phyloP scores from a whole-genome alignment of 2,888 invertebrate genomes.

The Lissocephala sabroskyi region DNA sequence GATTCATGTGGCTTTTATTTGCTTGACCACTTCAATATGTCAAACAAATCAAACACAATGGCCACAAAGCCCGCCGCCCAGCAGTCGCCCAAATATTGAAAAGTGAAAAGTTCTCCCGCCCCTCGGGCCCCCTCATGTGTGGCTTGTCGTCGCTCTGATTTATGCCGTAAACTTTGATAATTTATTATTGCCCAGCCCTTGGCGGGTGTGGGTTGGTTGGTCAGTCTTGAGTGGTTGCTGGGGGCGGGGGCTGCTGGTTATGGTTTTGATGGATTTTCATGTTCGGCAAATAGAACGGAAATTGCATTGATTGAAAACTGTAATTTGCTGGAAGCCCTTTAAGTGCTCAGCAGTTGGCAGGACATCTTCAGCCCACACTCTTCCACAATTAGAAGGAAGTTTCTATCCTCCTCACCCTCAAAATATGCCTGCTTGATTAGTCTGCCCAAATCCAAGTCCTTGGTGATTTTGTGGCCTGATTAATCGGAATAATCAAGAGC shows the following conservation, averaged over 20 bases:
- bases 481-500: constrained; percentile 61
- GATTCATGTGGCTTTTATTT: constrained; percentile 35
- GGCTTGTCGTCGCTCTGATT: constrained; percentile 46
- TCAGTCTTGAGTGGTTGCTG: no score
- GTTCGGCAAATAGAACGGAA: constrained; percentile 25
- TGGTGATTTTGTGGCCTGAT: constrained; percentile 40
- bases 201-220: background rate
- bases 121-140: constrained; percentile 22
- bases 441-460: constrained; percentile 22
- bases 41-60: constrained; percentile 58
- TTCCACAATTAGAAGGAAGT: no score
- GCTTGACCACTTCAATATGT: constrained; percentile 70
- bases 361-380: no score
- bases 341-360: no score
- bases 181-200: constrained; percentile 59
- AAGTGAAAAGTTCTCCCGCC: constrained; percentile 57
- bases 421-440: constrained; percentile 21
- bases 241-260: no score
- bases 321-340: constrained; percentile 44
- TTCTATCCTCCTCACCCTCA: background rate
- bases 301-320: constrained; percentile 52
- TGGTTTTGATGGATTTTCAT: constrained; percentile 55
- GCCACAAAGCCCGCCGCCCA: constrained; percentile 7
- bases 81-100: constrained; percentile 50
- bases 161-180: constrained; percentile 64